Evolutionary conservation across 2,888 invertebrate species (phyloP), one percentile per base, ranked within the genome.

Genomic region (Phaonia tiefii): DNA sequence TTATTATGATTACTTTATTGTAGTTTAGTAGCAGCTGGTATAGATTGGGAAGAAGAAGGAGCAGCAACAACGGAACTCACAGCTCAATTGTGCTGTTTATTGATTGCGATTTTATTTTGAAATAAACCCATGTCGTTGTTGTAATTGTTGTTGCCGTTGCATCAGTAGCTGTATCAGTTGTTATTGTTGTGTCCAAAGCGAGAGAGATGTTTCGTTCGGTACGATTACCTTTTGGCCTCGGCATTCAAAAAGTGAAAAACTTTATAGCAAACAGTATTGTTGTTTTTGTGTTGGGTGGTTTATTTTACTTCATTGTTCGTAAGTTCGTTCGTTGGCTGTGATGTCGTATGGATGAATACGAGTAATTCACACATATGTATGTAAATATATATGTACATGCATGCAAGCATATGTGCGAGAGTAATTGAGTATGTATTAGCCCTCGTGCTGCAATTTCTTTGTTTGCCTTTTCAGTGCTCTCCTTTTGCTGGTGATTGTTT

Each of bases 211-310:
- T 31, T 31, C 31, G 8, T 75, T 78, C 73, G 76, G 83, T 83
- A 70, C 83, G 80, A 80, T 75, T 83, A 80, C 83, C 82, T 82
- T 80, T 82, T 83, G 83, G 83, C 83, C 83, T 83, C 83, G 83
- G 83, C 83, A 83, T 83, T 83, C 83, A 83, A 82, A 83, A 83
- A 80, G 82, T 82, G 79, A 63, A 75, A 82, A 82, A 82, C 75
- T 82, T 78, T 46, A 20, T 51, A 70, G 17, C 17, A 22, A 20
- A 22, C 11, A 8, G 74, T 70, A 63, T 39, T 76, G 58, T 67
- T 44, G 65, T 11, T 73, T 46, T 73, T 22, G 31, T 22, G n/a
- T 22, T 69, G 20, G 51, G 7, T 49, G 20, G 25, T 60, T 26
- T 58, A 13, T 17, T 51, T 80, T 25, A 60, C 63, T 79, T 51